A percentile compares a stretch with the other conserved stretches of the same genome.
Evolutionary conservation across 35 echinoderm and acorn worm species (phyloP).

Genomic region (Holothuria glaberrima): DNA sequence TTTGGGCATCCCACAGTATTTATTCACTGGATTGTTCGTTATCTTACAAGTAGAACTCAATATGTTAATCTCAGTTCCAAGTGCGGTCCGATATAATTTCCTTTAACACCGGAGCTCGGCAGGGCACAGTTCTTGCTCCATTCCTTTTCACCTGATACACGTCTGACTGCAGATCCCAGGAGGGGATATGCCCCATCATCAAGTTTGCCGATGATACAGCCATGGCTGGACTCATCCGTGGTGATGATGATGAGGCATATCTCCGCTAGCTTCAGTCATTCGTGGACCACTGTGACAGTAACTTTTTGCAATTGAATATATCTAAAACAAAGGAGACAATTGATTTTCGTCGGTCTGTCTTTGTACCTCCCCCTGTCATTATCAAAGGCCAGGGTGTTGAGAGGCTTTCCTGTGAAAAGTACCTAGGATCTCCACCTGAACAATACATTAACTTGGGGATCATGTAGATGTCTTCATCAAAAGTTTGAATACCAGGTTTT

Average conservation of each 20-base stretch:
- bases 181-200: slow-evolving; percentile 3
- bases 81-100: too few species aligned
- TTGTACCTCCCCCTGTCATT: neutral
- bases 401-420: neutral
- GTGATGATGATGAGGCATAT: too few species aligned
- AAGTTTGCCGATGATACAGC: slow-evolving; percentile 29
- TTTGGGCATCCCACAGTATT: too few species aligned
- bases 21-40: neutral
- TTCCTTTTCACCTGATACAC: too few species aligned
- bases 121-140: neutral
- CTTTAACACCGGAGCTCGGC: too few species aligned
- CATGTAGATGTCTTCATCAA: neutral
- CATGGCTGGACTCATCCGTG: too few species aligned
- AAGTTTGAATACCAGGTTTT: neutral
- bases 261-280: neutral
- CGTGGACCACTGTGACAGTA: neutral
- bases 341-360: neutral
- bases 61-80: neutral
- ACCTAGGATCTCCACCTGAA: neutral
- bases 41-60: too few species aligned
- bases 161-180: slow-evolving; percentile 16
- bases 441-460: neutral
- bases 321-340: too few species aligned
- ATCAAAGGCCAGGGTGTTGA: too few species aligned
- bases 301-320: too few species aligned